phyloP scores from a whole-genome alignment of 2,797 vertebrate species.

The Sphenodon punctatus region DNA sequence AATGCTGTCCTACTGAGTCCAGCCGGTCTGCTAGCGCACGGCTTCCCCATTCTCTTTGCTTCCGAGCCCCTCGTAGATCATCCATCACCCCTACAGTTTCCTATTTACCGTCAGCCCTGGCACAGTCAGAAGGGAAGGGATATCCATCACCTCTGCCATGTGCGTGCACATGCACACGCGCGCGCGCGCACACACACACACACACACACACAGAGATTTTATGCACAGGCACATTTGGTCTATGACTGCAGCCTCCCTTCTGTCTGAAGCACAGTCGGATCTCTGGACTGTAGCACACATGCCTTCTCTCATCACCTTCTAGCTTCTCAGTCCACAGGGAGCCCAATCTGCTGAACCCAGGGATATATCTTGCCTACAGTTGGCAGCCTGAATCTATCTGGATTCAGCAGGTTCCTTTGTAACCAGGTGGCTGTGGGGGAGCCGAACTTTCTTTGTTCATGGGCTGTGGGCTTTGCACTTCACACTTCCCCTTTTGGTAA shows the following conservation, averaged over 20 bases:
- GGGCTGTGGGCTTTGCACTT: fast-evolving
- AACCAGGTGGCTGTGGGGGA: neutral
- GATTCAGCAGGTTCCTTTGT: neutral
- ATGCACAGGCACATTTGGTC: neutral
- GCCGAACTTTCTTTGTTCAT: neutral
- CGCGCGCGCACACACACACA: too few species aligned
- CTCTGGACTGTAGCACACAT: fast-evolving
- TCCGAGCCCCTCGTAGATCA: slow-evolving; percentile 59
- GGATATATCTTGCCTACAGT: slow-evolving; percentile 20
- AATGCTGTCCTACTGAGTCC: slow-evolving; percentile 56
- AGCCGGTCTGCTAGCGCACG: slow-evolving; percentile 38
- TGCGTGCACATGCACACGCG: too few species aligned
- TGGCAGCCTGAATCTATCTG: neutral
- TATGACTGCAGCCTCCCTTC: slow-evolving; percentile 12
- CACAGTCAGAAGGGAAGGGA: slow-evolving; percentile 1
- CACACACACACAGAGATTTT: neutral
- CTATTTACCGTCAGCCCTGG: slow-evolving; percentile 27
- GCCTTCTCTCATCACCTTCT: too few species aligned
- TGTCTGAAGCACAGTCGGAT: slow-evolving; percentile 26
- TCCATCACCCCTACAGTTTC: slow-evolving; percentile 44
- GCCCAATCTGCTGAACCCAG: slow-evolving; percentile 24
- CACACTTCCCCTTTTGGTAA: too few species aligned
- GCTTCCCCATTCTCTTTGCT: slow-evolving; percentile 19
- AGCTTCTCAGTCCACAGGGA: too few species aligned
- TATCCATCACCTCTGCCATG: slow-evolving; percentile 17